Evolutionary conservation across 2,888 invertebrate species (phyloP).

Genomic region (Lasiommata megera): DNA sequence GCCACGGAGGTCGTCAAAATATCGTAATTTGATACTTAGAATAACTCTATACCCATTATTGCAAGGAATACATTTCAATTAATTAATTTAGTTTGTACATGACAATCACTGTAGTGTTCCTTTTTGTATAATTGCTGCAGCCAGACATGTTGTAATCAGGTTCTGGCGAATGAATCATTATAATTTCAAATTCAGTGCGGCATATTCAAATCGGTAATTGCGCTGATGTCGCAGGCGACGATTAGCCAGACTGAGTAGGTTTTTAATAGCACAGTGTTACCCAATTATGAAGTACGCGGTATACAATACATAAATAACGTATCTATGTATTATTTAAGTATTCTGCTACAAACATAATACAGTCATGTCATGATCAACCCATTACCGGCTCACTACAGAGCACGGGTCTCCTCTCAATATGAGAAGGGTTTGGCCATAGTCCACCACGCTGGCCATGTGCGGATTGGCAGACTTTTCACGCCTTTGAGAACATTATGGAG

Average conservation of each 20-base stretch:
- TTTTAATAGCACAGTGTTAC: constrained; percentile 34
- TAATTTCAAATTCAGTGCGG: constrained; percentile 57
- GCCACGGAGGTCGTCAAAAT: too few species aligned
- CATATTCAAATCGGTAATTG: constrained; percentile 68
- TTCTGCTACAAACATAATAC: too few species aligned
- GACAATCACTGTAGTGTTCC: constrained; percentile 1
- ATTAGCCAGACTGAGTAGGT: constrained; percentile 37
- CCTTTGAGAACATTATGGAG: too few species aligned
- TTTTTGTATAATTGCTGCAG: background rate
- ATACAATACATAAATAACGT: too few species aligned
- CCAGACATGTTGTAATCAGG: constrained; percentile 4
- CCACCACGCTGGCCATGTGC: too few species aligned
- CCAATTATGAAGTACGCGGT: constrained; percentile 38
- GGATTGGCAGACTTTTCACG: too few species aligned
- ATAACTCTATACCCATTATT: background rate
- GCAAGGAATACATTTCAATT: background rate
- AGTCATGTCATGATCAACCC: too few species aligned
- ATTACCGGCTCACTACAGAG: too few species aligned
- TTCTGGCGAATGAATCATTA: constrained; percentile 40
- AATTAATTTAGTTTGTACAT: constrained; percentile 9
- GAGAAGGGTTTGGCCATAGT: too few species aligned
- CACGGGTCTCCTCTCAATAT: too few species aligned
- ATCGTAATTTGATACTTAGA: background rate
- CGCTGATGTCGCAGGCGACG: constrained; percentile 40
- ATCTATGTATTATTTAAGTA: too few species aligned